Base-by-base conservation (phyloP, 2,113 vertebrate genomes). In the Zonotrichia leucophrys region DNA sequence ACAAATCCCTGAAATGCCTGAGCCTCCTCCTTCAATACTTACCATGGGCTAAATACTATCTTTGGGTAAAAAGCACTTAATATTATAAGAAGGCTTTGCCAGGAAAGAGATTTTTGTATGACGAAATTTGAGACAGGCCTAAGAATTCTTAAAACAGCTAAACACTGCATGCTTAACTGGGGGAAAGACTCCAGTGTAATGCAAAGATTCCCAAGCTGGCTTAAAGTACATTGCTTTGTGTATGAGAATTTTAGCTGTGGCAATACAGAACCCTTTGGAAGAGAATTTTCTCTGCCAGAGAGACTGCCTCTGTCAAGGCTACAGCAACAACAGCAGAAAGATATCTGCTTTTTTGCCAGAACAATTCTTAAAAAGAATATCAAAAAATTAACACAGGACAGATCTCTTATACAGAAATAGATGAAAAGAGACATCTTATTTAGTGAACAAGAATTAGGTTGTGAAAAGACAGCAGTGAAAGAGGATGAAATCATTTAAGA, bases 41-140 rank as follows among this genome's bases (percentile, higher is more conserved):
- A 91, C 44, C 46, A 24, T 11, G 27, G 41, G 50, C 39, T 66
- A 94, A 95, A 76, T 33, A 89, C 47, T 68, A 85, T 55, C 39
- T 92, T 92, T 83, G 52, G 33, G 37, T 67, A 62, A 75, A 63
- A 83, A 89, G n/a, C 80, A 74, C 60, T 92, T 75, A 42, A 41
- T 5, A 8, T 59, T 84, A 12, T 58, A 76, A 78, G 30, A 93
- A 42, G 39, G 52, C 10, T 92, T 18, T 73, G 9, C 30, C 31
- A 60, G 17, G 25, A 83, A 67, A 64, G 30, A 79, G 12, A 35
- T 72, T 76, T 94, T 91, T 50, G 62, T 49, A 35, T 39, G 17
- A 66, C 55, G 1, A 53, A 47, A 62, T 33, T 68, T 25, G 50
- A 92, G 50, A 69, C 14, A 77, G 30, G 25, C 25, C 21, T 80